Evolutionary conservation across 2,113 vertebrate species (phyloP), one percentile per base, ranked within the genome.

Genomic region (Erythrocercus mccallii): DNA sequence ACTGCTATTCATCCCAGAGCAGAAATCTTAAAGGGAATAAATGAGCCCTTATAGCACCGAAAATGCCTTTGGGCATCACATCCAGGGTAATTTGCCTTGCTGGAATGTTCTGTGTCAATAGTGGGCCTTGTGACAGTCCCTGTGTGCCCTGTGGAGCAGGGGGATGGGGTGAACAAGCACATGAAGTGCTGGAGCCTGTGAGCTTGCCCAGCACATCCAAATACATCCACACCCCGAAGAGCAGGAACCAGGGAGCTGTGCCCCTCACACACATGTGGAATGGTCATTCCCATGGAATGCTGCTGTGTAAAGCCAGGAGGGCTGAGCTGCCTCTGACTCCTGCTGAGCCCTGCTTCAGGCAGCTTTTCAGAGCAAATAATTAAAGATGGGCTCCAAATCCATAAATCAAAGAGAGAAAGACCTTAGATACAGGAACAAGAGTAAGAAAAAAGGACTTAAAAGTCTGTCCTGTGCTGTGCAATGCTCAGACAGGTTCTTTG

Each of bases 381-480:
- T 94, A 96, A 86, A 94, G 92, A 83, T 64, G 81, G 81, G 69
- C 81, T 90, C 66, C 47, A 80, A 91, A 85, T 70, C 68, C 92
- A 94, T 78, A 90, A 93, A 96, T 94, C 81, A 95, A 93, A 93
- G 92, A 11, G 48, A 72, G 54, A 66, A 77, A 53, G 76, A 73
- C 68, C 74, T 92, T 86, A 87, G 47, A 83, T 56, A 73, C 8
- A 16, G 76, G 30, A 58, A 80, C 23, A 86, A 90, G 90, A 94
- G 62, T 58, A 83, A 72, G 50, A 19, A 85, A 90, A 71, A 74
- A 44, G 6, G 40, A 65, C 56, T 80, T 61, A 1, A 70, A 76
- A 66, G 40, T 47, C 53, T 28, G 30, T 35, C 53, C 61, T 47
- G 65, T 85, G 65, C 81, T 76, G 48, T 45, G 17, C n/a, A 58